A percentile compares a stretch with the other conserved stretches of the same genome.
Conservation (phyloP, 2,797 vertebrate species). For the Borostomias antarcticus region DNA sequence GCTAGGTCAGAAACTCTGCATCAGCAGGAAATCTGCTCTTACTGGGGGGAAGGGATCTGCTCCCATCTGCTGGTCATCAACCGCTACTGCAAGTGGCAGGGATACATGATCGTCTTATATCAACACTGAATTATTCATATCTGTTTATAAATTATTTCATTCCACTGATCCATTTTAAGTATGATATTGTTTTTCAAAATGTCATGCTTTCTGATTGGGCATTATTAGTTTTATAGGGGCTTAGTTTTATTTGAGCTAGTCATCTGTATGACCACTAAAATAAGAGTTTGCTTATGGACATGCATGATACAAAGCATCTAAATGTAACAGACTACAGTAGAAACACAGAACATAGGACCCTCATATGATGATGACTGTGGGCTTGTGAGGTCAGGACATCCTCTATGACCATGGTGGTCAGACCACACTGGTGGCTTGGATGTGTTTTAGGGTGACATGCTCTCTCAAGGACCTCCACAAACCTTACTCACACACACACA, state of each 20-base stretch:
- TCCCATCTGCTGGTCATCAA: constrained; percentile 63
- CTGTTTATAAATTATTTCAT: background rate
- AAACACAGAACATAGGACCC: background rate
- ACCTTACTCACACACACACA: constrained; percentile 22
- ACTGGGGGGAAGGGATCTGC: constrained; percentile 47
- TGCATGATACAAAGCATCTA: background rate
- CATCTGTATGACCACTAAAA: too few relatives aligned
- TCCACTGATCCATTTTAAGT: too few relatives aligned
- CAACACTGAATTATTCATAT: background rate
- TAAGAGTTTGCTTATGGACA: background rate
- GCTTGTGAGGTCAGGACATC: too few relatives aligned
- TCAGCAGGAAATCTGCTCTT: background rate
- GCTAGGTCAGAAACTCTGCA: background rate
- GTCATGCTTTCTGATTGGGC: too few relatives aligned
- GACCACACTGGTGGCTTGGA: constrained; percentile 22
- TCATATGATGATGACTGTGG: constrained; percentile 36
- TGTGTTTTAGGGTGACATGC: constrained; percentile 22
- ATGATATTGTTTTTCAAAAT: too few relatives aligned
- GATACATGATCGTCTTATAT: background rate
- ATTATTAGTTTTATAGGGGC: too few relatives aligned
- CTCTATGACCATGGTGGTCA: too few relatives aligned
- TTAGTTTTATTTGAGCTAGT: too few relatives aligned
- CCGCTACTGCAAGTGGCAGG: background rate
- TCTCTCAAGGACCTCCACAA: constrained; percentile 26
- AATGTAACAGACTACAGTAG: background rate